A percentile compares a stretch with the other conserved stretches of the same genome.
Evolutionary conservation across 2,797 vertebrate species (phyloP).

Genomic region (Sebastes matsubarae): DNA sequence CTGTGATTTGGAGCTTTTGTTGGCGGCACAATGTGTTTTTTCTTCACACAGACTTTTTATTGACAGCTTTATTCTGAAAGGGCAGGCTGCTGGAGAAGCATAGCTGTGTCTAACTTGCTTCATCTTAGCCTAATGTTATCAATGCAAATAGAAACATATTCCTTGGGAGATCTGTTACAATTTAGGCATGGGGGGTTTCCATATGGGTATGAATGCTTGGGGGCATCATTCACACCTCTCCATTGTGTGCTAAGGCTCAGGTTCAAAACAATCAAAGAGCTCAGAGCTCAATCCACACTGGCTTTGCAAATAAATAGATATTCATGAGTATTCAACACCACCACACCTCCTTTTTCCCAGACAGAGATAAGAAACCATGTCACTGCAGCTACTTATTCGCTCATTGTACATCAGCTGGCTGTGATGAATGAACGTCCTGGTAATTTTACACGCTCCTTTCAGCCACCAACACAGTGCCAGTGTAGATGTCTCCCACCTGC

Average conservation of each 20-base stretch:
- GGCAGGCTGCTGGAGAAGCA: not conserved
- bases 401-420: conserved; percentile 15
- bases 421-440: conserved; percentile 38
- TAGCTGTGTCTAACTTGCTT: not conserved
- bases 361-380: conserved; percentile 34
- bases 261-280: conserved; percentile 23
- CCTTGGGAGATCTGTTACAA: not conserved
- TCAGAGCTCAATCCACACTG: conserved; percentile 8
- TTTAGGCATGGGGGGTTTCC: not conserved
- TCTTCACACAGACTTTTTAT: not conserved
- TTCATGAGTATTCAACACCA: conserved; percentile 45
- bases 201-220: not conserved
- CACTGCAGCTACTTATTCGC: not conserved
- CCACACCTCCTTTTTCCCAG: conserved; percentile 1
- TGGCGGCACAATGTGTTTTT: not conserved
- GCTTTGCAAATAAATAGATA: conserved; percentile 47
- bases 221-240: conserved; percentile 43
- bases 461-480: not conserved
- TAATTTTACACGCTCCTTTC: conserved; percentile 36
- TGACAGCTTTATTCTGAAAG: not conserved
- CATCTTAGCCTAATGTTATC: not conserved
- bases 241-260: conserved; percentile 54
- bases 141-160: not conserved
- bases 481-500: conserved; percentile 47
- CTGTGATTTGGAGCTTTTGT: not conserved